Conservation (phyloP, 2,888 invertebrate genomes). For the Sinohyriopsis cumingii region DNA sequence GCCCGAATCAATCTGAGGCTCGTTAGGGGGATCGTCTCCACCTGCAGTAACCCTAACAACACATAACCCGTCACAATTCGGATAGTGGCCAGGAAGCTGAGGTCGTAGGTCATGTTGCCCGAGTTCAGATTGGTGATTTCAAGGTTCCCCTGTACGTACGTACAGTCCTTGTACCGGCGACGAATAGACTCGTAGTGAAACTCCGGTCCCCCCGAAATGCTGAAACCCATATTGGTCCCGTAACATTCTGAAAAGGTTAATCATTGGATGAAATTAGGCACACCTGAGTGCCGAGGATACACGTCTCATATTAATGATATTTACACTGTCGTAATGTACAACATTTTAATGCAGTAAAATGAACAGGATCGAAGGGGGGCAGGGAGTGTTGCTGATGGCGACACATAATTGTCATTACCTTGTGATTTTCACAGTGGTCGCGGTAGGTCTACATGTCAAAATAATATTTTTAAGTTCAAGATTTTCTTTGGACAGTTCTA, state of each 20-base stretch:
- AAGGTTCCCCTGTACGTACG: conserved; percentile 97
- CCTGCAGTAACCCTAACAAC: conserved; percentile 85
- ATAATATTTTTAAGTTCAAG: too few species aligned
- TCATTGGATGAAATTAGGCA: background rate
- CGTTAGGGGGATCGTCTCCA: conserved; percentile 87
- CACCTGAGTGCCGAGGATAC: too few species aligned
- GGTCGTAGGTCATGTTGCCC: conserved; percentile 81
- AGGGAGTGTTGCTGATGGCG: too few species aligned
- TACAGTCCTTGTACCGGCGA: conserved; percentile 92
- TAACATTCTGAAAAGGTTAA: conserved; percentile 50
- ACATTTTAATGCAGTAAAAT: too few species aligned
- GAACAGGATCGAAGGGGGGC: too few species aligned
- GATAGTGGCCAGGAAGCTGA: conserved; percentile 93
- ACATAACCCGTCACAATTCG: conserved; percentile 96
- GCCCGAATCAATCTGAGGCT: conserved; percentile 94
- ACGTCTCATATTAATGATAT: too few species aligned
- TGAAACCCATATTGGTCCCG: conserved; percentile 56
- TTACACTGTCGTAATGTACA: too few species aligned
- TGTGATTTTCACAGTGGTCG: too few species aligned
- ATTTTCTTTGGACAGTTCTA: too few species aligned
- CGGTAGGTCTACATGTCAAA: too few species aligned
- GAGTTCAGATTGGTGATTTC: conserved; percentile 91
- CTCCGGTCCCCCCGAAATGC: conserved; percentile 50
- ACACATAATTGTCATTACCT: too few species aligned
- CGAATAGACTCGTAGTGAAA: conserved; percentile 57